Evolutionary conservation across 2,113 vertebrate genomes (phyloP), one percentile per base, ranked within the genome.

Genomic region (Redunca redunca): DNA sequence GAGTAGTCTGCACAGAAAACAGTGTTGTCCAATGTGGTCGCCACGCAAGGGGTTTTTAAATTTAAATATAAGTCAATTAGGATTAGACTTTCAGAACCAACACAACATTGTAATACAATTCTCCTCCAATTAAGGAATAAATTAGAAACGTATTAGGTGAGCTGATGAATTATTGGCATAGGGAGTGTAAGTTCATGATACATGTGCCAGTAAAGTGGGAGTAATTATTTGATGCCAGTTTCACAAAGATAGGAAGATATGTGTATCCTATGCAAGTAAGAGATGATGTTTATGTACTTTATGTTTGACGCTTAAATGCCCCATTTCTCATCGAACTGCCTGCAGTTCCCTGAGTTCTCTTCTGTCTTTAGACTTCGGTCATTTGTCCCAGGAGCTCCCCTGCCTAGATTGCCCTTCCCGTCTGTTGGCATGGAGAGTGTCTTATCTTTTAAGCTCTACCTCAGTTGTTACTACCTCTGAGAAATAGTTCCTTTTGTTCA

Each of bases 1-100:
- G n/a, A 40, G 3, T 5, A 2, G 5, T 25, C 62, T 5, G 1
- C 9, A 2, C 3, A 28, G 50, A 48, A 14, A 30, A n/a, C 1
- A 10, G 2, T 12, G 21, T 53, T 28, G 8, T 53, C 33, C 26
- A 6, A 1, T 40, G 10, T 2, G 7, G 19, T 33, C 1, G 2
- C 83, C 64, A 71, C 9, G 46, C n/a, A 19, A 13, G 5, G 55
- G 7, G 46, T 30, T 6, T 57, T 3, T 21, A 3, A 50, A 50
- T 82, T 8, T 36, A 64, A 87, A 21, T 26, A 17, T 26, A n/a
- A 17, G 30, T 58, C 25, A 8, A 50, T 48, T 50, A 11, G 14
- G 36, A 84, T 78, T 28, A 57, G 40, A 46, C 6, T 5, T 40
- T 40, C 67, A 74, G 67, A 71, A 74, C 10, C 21, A 40, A 6